A percentile compares a stretch with the other conserved stretches of the same genome.
Conservation (phyloP, 2,888 invertebrate genomes). For the Chaetogeoica ovagalla region DNA sequence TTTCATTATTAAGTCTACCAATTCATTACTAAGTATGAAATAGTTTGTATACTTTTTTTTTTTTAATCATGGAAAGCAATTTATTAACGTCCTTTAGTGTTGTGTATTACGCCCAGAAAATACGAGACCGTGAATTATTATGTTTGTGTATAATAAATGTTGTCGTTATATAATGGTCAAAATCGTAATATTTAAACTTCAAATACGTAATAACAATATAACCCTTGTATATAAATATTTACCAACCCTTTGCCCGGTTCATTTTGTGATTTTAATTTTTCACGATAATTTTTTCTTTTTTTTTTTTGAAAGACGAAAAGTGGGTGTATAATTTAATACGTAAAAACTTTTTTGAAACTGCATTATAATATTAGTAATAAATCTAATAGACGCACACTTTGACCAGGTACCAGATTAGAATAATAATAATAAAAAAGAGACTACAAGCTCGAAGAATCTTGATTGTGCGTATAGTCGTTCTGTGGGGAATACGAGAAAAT, state of each 20-base stretch:
- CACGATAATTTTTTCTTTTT: neutral
- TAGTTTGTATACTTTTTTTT: neutral
- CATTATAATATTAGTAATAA: neutral
- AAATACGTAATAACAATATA: slow-evolving; percentile 41
- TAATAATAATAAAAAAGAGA: no score
- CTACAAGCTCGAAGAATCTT: no score
- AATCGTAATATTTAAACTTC: slow-evolving; percentile 43
- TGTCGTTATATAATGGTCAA: slow-evolving; percentile 29
- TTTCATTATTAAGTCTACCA: slow-evolving; percentile 42
- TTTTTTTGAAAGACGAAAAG: neutral
- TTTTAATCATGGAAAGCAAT: slow-evolving; percentile 46
- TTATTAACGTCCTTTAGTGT: slow-evolving; percentile 42
- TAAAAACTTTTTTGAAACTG: neutral
- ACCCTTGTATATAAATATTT: slow-evolving; percentile 32
- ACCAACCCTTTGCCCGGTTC: neutral
- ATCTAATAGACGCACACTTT: neutral
- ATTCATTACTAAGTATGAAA: slow-evolving; percentile 26
- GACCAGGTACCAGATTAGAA: no score
- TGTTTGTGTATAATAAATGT: slow-evolving; percentile 43
- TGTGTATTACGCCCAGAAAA: slow-evolving; percentile 48
- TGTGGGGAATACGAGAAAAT: no score
- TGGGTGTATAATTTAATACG: neutral
- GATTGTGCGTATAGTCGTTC: no score
- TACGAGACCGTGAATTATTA: slow-evolving; percentile 42
- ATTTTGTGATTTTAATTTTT: slow-evolving; percentile 15